Base-by-base conservation (phyloP, 2,888 invertebrate species). In the Hyles lineata region DNA sequence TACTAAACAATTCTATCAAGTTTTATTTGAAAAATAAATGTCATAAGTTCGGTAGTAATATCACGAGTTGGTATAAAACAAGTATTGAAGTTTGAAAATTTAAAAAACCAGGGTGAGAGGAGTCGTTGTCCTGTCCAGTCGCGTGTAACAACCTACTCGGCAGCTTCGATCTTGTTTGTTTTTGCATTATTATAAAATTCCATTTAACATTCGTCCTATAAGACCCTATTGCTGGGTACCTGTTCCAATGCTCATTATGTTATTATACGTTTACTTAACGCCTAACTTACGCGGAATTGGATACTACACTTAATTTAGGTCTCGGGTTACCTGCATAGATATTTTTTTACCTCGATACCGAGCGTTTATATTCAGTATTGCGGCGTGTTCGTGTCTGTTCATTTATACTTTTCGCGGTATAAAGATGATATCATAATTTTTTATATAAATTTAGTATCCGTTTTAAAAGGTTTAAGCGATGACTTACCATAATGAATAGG, bases 111-210 rank as follows among this genome's bases (percentile, higher is more conserved):
- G 77, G 81, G 79, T 74, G 43, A 76, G 74, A 76, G 79, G 80
- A 90, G 93, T 92, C 93, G 90, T 89, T 90, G 93, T 89, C 92
- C 93, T 90, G 86, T 79, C 89, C 90, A 89, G 83, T 89, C 87
- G 88, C 81, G 88, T 89, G 89, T 87, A 87, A 87, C 89, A 84
- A 79, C 82, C 78, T 80, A 83, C 80, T 81, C 83, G 85, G 87
- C 87, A 90, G 81, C 85, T 85, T 86, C 84, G 85, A 89, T 90
- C 92, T 80, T 88, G 91, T 92, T 67, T 88, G 88, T 92, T 92
- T 92, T 93, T 91, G 89, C 90, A 89, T 86, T 89, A 90, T 92
- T 92, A 92, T 90, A 90, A 92, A 90, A 91, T 91, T 90, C 90
- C 89, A 84, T 83, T 80, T 82, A 81, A 74, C 80, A 76, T 80